Percentiles rank a stretch among this genome's conserved stretches.
Conservation (phyloP, 2,888 invertebrate species). For the Thereva unica region DNA sequence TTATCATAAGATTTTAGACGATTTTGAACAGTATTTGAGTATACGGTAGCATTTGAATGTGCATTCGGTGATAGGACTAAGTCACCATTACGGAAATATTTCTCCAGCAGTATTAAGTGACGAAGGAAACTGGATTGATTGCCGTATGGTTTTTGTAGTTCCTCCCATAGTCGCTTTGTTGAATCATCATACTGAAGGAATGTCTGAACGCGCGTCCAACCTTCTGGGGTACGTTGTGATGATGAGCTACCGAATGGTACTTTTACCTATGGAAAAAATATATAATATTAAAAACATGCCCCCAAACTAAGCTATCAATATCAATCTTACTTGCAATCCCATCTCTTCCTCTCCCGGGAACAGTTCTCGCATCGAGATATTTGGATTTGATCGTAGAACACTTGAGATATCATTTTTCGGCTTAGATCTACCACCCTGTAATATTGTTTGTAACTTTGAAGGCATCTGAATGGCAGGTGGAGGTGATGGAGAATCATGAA, state of each 20-base stretch:
- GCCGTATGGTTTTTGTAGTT: constrained; percentile 82
- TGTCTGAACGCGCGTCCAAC: constrained; percentile 81
- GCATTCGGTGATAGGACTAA: constrained; percentile 74
- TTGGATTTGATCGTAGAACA: constrained; percentile 65
- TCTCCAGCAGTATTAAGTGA: constrained; percentile 79
- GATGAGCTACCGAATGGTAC: constrained; percentile 69
- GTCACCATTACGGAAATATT: constrained; percentile 82
- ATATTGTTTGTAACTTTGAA: constrained; percentile 55
- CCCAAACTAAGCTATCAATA: not conserved
- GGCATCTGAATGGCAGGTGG: constrained; percentile 38
- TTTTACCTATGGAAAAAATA: constrained; percentile 32
- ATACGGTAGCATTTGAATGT: constrained; percentile 73
- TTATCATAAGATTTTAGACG: constrained; percentile 78
- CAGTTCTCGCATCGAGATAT: constrained; percentile 79
- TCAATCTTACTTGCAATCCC: constrained; percentile 62
- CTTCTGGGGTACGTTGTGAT: constrained; percentile 70
- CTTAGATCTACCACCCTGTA: constrained; percentile 47
- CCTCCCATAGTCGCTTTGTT: constrained; percentile 80
- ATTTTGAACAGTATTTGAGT: constrained; percentile 79
- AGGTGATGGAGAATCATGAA: constrained; percentile 39
- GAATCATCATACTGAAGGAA: constrained; percentile 81
- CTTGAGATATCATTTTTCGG: constrained; percentile 52
- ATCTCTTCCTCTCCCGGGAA: constrained; percentile 85
- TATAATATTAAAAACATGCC: not conserved
- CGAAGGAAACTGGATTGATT: constrained; percentile 84